These are phyloP conservation scores for Microcebus lehilahytsara DNA, from an alignment of 2,113 vertebrate genomes.

Conservation along the genomic window DNA sequence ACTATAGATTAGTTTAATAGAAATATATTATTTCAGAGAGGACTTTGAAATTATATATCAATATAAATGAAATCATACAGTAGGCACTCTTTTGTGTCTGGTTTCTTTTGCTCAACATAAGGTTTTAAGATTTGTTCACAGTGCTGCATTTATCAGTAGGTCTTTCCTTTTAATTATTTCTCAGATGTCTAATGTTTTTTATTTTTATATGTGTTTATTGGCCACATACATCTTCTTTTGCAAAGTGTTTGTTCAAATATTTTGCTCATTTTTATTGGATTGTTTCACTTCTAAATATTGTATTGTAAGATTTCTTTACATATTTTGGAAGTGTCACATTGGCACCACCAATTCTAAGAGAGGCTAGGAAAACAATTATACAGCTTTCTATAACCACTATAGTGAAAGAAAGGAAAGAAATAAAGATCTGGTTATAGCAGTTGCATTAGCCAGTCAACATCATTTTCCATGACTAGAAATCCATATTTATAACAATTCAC, in stretches of 20 bases:
- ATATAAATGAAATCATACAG: not conserved
- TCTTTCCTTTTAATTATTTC: not conserved
- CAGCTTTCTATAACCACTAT: not conserved
- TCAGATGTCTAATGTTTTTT: not conserved
- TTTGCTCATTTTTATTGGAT: not conserved
- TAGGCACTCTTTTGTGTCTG: not conserved
- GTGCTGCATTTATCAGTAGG: not conserved
- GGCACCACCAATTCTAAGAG: not conserved
- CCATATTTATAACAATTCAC: not conserved
- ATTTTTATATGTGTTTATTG: not conserved
- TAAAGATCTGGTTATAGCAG: not conserved
- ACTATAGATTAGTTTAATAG: not conserved
- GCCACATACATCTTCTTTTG: not conserved
- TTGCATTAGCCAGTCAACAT: not conserved
- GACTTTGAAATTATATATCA: not conserved
- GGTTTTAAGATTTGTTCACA: not conserved
- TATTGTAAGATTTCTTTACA: not conserved
- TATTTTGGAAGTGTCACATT: not conserved
- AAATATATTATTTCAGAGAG: not conserved
- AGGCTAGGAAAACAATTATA: not conserved
- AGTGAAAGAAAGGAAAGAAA: not conserved
- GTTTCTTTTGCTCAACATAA: not conserved
- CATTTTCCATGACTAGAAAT: not conserved
- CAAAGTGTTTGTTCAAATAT: not conserved
- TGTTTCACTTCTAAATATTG: not conserved